phyloP scores from a whole-genome alignment of 2,113 vertebrate genomes.

The Leiothrix lutea region DNA sequence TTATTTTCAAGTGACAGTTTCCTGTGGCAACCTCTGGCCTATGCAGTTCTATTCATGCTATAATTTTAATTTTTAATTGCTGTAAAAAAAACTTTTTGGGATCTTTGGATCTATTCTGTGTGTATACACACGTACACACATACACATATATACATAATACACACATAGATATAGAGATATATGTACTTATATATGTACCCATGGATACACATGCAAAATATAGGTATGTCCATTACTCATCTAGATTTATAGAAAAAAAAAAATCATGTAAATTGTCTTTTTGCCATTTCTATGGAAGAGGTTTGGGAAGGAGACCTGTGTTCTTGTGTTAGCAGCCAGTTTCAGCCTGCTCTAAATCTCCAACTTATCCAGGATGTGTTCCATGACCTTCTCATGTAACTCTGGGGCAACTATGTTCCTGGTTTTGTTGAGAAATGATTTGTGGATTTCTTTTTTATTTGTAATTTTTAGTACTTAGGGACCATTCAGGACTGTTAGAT shows the following conservation, averaged over 20 bases:
- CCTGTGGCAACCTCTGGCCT: background rate
- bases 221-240: background rate
- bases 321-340: background rate
- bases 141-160: fast-evolving
- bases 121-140: background rate
- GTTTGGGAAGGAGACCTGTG: background rate
- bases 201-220: background rate
- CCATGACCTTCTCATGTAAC: background rate
- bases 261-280: background rate
- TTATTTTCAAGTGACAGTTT: background rate
- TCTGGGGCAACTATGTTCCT: background rate
- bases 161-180: background rate
- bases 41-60: background rate
- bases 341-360: background rate
- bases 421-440: background rate
- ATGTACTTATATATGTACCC: background rate
- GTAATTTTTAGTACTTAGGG: background rate
- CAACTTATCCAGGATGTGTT: background rate
- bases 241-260: background rate
- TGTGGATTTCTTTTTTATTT: background rate
- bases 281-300: background rate
- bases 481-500: background rate
- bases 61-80: background rate
- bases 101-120: background rate
- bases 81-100: background rate